Evolutionary conservation across 2,113 vertebrate species (phyloP).

Genomic region (Pimephales promelas): DNA sequence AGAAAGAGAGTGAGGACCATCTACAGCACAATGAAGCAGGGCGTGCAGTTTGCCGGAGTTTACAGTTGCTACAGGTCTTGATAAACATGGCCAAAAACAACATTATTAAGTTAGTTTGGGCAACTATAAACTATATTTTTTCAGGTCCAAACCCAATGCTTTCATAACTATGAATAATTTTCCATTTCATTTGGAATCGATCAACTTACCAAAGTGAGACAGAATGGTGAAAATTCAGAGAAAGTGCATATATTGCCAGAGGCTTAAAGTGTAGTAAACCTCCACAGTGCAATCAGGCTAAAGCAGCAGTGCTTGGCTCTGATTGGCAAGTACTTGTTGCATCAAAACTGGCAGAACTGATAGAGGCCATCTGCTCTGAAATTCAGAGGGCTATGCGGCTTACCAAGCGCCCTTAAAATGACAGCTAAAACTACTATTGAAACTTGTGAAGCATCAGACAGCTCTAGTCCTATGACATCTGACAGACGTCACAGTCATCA

Average conservation of each 20-base stretch:
- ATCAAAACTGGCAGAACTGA: conserved; percentile 34
- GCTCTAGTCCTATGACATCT: conserved; percentile 22
- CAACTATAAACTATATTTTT: neutral
- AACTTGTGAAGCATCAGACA: conserved; percentile 16
- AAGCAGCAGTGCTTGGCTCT: conserved; percentile 34
- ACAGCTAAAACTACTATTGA: conserved; percentile 22
- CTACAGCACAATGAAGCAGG: neutral
- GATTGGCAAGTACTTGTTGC: conserved; percentile 12
- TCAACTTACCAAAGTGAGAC: neutral
- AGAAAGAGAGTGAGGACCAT: neutral
- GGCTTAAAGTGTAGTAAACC: conserved; percentile 29
- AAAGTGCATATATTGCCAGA: conserved; percentile 25
- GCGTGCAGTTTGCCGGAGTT: neutral
- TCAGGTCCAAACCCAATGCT: neutral
- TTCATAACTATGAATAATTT: conserved; percentile 8
- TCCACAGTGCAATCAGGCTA: conserved; percentile 33
- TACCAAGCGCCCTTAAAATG: conserved; percentile 4
- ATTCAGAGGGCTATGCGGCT: conserved; percentile 13
- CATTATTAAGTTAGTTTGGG: neutral
- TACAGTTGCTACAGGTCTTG: neutral
- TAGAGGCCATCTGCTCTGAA: conserved; percentile 42
- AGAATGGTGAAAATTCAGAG: neutral
- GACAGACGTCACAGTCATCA: conserved; percentile 10
- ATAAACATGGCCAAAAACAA: conserved; percentile 10
- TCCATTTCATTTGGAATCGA: conserved; percentile 17